Conservation (phyloP, 1,140 invertebrate species). For the Drosophila pallidifrons region DNA sequence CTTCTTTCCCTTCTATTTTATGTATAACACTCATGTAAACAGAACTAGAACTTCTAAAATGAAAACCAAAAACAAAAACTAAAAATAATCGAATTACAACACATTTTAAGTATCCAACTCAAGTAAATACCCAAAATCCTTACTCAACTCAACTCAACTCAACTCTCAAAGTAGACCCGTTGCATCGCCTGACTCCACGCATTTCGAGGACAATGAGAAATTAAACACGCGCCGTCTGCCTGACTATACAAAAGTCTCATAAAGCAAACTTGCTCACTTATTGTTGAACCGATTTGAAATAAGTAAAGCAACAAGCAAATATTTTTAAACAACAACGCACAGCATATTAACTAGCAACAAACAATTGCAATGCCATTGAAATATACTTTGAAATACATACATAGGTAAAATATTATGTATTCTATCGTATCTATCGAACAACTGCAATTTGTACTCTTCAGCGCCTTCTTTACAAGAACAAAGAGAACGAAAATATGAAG, state of each 20-base stretch:
- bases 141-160: slow-evolving; percentile 6
- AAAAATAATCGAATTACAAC: background rate
- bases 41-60: slow-evolving; percentile 64
- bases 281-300: slow-evolving; percentile 26
- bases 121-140: slow-evolving; percentile 23
- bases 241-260: slow-evolving; percentile 12
- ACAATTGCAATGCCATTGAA: slow-evolving; percentile 52
- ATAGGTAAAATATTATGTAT: background rate
- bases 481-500: slow-evolving; percentile 12
- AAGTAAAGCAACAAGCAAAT: slow-evolving; percentile 14
- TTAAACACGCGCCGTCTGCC: slow-evolving; percentile 38
- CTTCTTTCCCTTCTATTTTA: slow-evolving; percentile 45
- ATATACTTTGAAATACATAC: slow-evolving; percentile 14
- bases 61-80: slow-evolving; percentile 24
- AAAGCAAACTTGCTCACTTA: slow-evolving; percentile 21
- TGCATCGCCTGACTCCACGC: slow-evolving; percentile 36
- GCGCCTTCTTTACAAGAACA: slow-evolving; percentile 59
- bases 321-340: slow-evolving; percentile 42
- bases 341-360: slow-evolving; percentile 60
- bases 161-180: slow-evolving; percentile 29
- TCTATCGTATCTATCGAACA: slow-evolving; percentile 16
- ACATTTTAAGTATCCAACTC: slow-evolving; percentile 18
- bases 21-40: slow-evolving; percentile 45
- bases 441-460: slow-evolving; percentile 28
- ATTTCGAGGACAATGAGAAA: slow-evolving; percentile 42